These are phyloP conservation scores for Spicauda simplicius DNA, from an alignment of 2,888 invertebrate genomes.

Conservation along the genomic window DNA sequence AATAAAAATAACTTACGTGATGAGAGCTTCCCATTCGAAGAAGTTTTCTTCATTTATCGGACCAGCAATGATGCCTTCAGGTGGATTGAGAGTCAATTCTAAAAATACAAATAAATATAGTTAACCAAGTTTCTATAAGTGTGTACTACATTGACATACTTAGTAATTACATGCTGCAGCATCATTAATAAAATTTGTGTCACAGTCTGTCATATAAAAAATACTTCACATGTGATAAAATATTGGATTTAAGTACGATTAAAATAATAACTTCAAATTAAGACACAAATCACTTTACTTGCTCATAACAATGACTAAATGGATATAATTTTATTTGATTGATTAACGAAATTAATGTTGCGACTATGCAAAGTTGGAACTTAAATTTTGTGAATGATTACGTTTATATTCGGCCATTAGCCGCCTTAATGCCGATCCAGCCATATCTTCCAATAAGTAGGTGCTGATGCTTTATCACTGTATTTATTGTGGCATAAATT, in stretches of 20 bases:
- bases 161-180: too few species aligned
- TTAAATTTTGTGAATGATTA: slow-evolving; percentile 59
- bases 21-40: slow-evolving; percentile 99
- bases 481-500: slow-evolving; percentile 22
- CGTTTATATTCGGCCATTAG: slow-evolving; percentile 96
- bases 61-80: slow-evolving; percentile 99
- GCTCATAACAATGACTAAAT: too few species aligned
- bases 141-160: too few species aligned
- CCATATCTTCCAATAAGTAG: slow-evolving; percentile 82
- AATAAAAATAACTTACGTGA: slow-evolving; percentile 85
- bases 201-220: too few species aligned
- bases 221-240: too few species aligned
- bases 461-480: neutral
- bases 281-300: too few species aligned
- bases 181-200: too few species aligned
- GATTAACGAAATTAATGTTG: too few species aligned
- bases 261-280: too few species aligned
- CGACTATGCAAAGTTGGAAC: neutral
- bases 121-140: too few species aligned
- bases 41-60: slow-evolving; percentile 99
- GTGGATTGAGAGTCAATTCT: slow-evolving; percentile 96
- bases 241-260: too few species aligned
- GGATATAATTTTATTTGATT: too few species aligned
- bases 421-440: slow-evolving; percentile 92
- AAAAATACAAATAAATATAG: slow-evolving; percentile 64